Conservation (phyloP, 2,113 vertebrate species). For the Lagopus leucura region DNA sequence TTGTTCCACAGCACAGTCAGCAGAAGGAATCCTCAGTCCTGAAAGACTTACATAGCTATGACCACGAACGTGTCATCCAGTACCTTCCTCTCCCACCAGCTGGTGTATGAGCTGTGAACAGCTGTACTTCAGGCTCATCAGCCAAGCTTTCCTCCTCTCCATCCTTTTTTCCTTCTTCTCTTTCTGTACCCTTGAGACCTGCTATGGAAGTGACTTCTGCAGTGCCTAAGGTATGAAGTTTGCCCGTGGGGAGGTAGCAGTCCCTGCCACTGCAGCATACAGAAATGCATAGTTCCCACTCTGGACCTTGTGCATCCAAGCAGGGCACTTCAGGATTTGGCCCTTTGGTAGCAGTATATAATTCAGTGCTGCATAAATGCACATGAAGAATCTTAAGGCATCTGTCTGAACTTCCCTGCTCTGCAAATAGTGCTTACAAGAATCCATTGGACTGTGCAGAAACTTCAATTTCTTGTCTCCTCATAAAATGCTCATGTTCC, state of each 20-base stretch:
- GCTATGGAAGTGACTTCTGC: slow-evolving; percentile 45
- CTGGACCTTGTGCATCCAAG: slow-evolving; percentile 60
- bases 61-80: not conserved
- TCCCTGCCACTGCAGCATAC: slow-evolving; percentile 30
- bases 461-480: slow-evolving; percentile 70
- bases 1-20: slow-evolving; percentile 38
- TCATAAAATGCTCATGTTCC: slow-evolving; percentile 66
- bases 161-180: not conserved
- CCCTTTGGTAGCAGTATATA: slow-evolving; percentile 65
- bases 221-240: slow-evolving; percentile 40
- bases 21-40: not conserved
- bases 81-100: not conserved
- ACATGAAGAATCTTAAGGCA: slow-evolving; percentile 81
- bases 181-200: slow-evolving; percentile 7
- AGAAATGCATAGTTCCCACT: slow-evolving; percentile 75
- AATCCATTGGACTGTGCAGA: slow-evolving; percentile 66
- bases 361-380: slow-evolving; percentile 75
- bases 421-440: slow-evolving; percentile 69
- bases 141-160: not conserved
- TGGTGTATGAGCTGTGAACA: not conserved
- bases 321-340: slow-evolving; percentile 73
- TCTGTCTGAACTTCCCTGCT: slow-evolving; percentile 74
- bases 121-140: not conserved
- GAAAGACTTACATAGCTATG: not conserved
- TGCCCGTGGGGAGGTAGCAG: not conserved